A percentile compares a stretch with the other conserved stretches of the same genome.
These are phyloP conservation scores for Mamestra configurata DNA, from an alignment of 1,140 invertebrate genomes.

Conservation along the genomic window DNA sequence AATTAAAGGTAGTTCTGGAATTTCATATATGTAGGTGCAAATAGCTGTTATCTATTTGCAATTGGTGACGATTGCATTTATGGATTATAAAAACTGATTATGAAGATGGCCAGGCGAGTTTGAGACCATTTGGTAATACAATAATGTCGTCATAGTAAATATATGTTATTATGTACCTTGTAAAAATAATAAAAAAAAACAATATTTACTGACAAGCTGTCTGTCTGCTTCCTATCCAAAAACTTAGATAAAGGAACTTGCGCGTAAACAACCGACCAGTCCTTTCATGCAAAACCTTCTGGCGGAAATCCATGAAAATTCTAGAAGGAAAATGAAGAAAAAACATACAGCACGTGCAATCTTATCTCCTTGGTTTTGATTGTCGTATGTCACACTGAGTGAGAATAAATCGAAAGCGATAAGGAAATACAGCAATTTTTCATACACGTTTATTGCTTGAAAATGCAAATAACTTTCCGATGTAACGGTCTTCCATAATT, in stretches of 20 bases:
- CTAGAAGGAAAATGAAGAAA: neutral
- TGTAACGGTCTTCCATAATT: neutral
- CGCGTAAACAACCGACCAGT: neutral
- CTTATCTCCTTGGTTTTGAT: slow-evolving; percentile 21
- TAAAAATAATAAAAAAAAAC: neutral
- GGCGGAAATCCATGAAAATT: neutral
- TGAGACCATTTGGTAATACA: too few species aligned
- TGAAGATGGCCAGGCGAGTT: too few species aligned
- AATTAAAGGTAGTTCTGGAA: too few species aligned
- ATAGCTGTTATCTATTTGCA: too few species aligned
- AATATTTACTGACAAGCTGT: neutral
- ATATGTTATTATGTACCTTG: too few species aligned
- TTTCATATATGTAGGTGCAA: too few species aligned
- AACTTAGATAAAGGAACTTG: neutral
- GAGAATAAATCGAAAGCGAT: slow-evolving; percentile 22
- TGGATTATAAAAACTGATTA: too few species aligned
- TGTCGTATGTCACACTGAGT: slow-evolving; percentile 1
- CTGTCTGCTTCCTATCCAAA: neutral
- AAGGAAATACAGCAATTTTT: slow-evolving; percentile 37
- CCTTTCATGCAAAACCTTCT: neutral
- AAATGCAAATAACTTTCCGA: slow-evolving; percentile 38
- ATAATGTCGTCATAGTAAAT: too few species aligned
- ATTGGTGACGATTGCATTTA: too few species aligned
- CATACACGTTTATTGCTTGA: slow-evolving; percentile 21
- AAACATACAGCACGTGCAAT: neutral